Conservation (phyloP, 35 echinoderm and acorn worm genomes). For the Lytechinus variegatus region DNA sequence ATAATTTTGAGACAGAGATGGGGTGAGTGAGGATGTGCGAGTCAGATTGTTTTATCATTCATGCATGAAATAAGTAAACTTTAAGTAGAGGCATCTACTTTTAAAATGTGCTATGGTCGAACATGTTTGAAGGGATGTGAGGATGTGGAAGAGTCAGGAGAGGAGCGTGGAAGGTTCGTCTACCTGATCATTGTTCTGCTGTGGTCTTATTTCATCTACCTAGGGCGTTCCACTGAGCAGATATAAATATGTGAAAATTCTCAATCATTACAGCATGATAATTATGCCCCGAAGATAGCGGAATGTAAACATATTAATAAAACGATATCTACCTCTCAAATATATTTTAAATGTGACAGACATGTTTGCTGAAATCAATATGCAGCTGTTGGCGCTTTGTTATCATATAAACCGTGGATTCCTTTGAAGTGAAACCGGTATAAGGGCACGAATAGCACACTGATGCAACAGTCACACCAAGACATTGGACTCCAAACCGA, state of each 20-base stretch:
- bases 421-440: constrained; percentile 11
- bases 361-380: background rate
- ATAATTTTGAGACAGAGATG: too few relatives aligned
- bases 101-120: too few relatives aligned
- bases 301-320: background rate
- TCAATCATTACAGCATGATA: background rate
- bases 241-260: background rate
- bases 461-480: background rate
- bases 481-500: too few relatives aligned
- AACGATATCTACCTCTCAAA: background rate
- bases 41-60: too few relatives aligned
- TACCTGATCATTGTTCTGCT: too few relatives aligned
- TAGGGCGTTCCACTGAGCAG: background rate
- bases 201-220: background rate
- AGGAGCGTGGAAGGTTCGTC: too few relatives aligned
- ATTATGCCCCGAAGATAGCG: background rate
- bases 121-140: too few relatives aligned
- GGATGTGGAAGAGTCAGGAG: too few relatives aligned
- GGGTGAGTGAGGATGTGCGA: too few relatives aligned
- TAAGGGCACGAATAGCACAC: background rate
- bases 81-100: too few relatives aligned
- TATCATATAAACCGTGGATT: background rate
- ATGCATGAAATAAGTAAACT: too few relatives aligned
- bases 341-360: background rate
- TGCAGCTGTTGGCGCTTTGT: background rate